Percentiles rank a stretch among this genome's conserved stretches.
Conservation (phyloP, 2,797 vertebrate genomes). For the Aphelocoma californica region DNA sequence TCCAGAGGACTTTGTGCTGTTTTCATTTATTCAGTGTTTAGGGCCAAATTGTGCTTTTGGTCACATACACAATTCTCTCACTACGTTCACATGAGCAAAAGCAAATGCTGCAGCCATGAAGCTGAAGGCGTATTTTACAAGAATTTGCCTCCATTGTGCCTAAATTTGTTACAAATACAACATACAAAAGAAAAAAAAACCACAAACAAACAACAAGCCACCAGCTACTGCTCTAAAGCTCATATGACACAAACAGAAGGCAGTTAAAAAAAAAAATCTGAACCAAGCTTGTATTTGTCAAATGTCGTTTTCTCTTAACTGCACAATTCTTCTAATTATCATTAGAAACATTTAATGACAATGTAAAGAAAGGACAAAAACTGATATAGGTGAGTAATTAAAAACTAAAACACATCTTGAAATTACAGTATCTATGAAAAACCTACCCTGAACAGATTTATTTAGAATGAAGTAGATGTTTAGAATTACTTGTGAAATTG, state of each 20-base stretch:
- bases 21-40: slow-evolving; percentile 6
- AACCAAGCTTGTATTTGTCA: background rate
- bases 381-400: background rate
- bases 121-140: background rate
- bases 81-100: background rate
- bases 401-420: background rate
- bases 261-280: background rate
- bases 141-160: background rate
- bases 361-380: background rate
- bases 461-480: background rate
- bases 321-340: background rate
- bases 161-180: background rate
- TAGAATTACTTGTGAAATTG: background rate
- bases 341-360: background rate
- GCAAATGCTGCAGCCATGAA: background rate
- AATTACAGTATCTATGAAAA: background rate
- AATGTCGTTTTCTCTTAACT: background rate
- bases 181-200: background rate
- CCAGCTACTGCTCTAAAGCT: background rate
- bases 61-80: background rate
- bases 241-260: background rate
- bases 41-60: background rate
- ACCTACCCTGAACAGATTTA: background rate
- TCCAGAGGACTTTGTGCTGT: slow-evolving; percentile 18
- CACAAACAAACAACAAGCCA: background rate